phyloP scores from a whole-genome alignment of 2,888 invertebrate genomes.

The Volucella zonaria region DNA sequence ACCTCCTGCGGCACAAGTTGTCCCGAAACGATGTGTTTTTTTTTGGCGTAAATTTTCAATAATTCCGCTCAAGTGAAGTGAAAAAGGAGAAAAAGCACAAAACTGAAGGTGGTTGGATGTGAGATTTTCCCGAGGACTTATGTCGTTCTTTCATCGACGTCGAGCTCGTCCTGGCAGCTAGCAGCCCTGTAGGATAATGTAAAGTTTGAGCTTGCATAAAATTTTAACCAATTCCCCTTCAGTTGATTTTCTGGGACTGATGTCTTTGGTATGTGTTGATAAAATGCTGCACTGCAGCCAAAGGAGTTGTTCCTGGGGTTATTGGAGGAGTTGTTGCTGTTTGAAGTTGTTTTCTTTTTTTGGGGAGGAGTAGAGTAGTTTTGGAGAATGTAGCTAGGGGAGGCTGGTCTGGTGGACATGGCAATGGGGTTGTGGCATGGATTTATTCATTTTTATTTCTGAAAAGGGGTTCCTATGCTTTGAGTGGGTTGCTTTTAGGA shows the following conservation, averaged over 20 bases:
- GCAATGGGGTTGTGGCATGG: neutral
- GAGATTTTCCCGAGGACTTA: conserved; percentile 11
- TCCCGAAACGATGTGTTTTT: neutral
- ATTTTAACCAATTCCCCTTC: conserved; percentile 67
- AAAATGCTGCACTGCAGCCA: conserved; percentile 33
- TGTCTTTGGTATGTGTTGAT: conserved; percentile 20
- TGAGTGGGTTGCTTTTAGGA: too few relatives aligned
- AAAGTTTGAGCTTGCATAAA: conserved; percentile 68
- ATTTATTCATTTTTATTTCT: neutral
- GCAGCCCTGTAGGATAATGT: conserved; percentile 12
- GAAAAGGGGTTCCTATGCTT: too few relatives aligned
- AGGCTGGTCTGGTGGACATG: neutral
- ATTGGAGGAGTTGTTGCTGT: neutral
- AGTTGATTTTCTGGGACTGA: conserved; percentile 41
- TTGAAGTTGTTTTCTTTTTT: neutral
- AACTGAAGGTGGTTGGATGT: neutral
- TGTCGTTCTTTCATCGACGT: conserved; percentile 9
- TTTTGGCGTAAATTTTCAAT: conserved; percentile 53
- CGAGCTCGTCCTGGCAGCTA: conserved; percentile 31
- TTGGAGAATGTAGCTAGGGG: neutral
- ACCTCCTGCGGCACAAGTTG: neutral
- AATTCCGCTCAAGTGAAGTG: conserved; percentile 48
- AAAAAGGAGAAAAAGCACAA: conserved; percentile 9
- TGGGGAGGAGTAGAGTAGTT: neutral
- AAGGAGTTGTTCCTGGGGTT: conserved; percentile 26